phyloP scores from a whole-genome alignment of 2,888 invertebrate species.

The Idaea aversata region DNA sequence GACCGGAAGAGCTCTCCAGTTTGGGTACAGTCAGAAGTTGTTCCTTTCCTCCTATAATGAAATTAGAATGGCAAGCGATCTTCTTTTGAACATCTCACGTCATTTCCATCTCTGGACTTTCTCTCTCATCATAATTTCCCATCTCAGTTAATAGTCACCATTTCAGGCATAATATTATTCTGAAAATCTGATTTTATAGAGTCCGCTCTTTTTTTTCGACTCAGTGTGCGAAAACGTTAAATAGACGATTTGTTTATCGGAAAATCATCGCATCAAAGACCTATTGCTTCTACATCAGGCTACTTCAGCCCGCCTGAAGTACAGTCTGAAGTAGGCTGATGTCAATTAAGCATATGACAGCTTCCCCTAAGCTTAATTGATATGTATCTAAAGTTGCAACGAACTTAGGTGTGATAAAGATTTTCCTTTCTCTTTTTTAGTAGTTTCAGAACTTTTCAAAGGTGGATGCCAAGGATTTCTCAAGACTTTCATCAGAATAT shows the following conservation, averaged over 20 bases:
- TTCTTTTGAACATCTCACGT: constrained; percentile 26
- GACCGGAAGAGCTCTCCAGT: constrained; percentile 12
- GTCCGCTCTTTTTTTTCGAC: too few species aligned
- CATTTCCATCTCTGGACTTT: too few species aligned
- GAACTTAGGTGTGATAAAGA: constrained; percentile 16
- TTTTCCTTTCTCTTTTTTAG: constrained; percentile 26
- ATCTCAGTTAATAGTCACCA: constrained; percentile 41
- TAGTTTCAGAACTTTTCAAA: constrained; percentile 4
- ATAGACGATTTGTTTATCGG: too few species aligned
- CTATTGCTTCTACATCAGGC: constrained; percentile 18
- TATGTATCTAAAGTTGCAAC: constrained; percentile 21
- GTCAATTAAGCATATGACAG: too few species aligned
- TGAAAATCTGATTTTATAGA: constrained; percentile 41
- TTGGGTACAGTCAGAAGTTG: constrained; percentile 26
- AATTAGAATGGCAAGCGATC: constrained; percentile 38
- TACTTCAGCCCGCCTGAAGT: too few species aligned
- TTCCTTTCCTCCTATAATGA: constrained; percentile 19
- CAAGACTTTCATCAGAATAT: constrained; percentile 33
- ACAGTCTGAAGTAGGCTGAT: constrained; percentile 13
- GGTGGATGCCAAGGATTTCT: constrained; percentile 30
- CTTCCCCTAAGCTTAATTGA: constrained; percentile 22
- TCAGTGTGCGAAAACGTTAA: too few species aligned
- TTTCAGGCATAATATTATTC: constrained; percentile 36
- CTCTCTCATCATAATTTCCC: constrained; percentile 41
- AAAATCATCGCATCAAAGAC: too few species aligned